Evolutionary conservation across 2,888 invertebrate genomes (phyloP).

Genomic region (Scaptodrosophila latifasciaeformis): DNA sequence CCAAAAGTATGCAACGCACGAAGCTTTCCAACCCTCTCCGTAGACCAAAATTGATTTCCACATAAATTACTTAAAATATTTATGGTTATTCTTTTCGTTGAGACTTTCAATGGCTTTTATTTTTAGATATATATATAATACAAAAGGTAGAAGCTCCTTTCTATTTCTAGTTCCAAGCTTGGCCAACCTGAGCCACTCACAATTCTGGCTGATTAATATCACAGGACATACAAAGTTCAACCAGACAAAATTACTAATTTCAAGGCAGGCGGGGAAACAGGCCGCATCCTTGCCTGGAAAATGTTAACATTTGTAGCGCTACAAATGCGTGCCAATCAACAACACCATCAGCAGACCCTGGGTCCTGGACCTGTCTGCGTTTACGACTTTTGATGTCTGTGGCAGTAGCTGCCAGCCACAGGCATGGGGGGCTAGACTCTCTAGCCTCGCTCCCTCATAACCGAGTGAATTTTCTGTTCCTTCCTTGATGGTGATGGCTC

Average conservation of each 20-base stretch:
- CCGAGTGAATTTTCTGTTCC: no score
- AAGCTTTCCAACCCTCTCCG: constrained; percentile 13
- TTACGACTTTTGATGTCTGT: constrained; percentile 61
- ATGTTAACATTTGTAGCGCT: constrained; percentile 57
- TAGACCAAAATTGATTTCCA: constrained; percentile 53
- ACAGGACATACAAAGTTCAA: not conserved
- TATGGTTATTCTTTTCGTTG: constrained; percentile 20
- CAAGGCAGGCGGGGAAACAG: constrained; percentile 7
- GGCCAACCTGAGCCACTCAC: no score
- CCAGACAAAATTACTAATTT: constrained; percentile 30
- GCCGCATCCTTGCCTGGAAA: no score
- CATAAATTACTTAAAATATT: constrained; percentile 48
- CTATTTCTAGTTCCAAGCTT: no score
- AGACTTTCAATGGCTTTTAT: constrained; percentile 38
- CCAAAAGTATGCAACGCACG: not conserved
- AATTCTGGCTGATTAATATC: constrained; percentile 42
- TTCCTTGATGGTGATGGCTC: constrained; percentile 34
- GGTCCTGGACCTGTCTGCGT: constrained; percentile 48
- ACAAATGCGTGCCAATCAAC: constrained; percentile 59
- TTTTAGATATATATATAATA: no score
- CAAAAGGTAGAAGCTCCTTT: no score
- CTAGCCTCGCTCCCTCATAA: not conserved
- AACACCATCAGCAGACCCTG: constrained; percentile 67
- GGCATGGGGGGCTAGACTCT: not conserved
- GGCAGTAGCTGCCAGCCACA: constrained; percentile 27